Evolutionary conservation across 30 jellyfish, hydroid and myxozoan genomes (phyloP).

Genomic region (Sanderia malayensis): DNA sequence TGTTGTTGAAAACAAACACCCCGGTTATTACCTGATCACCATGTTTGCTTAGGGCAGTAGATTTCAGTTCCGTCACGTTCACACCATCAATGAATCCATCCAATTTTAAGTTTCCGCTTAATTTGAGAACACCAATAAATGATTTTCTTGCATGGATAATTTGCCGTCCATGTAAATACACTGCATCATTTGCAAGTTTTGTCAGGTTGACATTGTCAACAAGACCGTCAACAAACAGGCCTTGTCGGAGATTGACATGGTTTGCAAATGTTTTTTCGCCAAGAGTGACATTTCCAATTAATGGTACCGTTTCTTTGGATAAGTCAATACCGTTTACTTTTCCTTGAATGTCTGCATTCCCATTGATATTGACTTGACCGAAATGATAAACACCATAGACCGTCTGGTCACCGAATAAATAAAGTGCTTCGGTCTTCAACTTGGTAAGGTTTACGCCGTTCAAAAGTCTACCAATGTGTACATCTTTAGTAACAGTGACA

Average conservation of each 20-base stretch:
- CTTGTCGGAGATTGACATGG: slow-evolving; percentile 6
- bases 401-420: slow-evolving; percentile 39
- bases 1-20: slow-evolving; percentile 7
- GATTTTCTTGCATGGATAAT: slow-evolving; percentile 44
- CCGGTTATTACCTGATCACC: slow-evolving; percentile 75
- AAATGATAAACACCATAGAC: slow-evolving; percentile 30
- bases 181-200: slow-evolving; percentile 50
- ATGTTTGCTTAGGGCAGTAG: slow-evolving; percentile 28
- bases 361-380: slow-evolving; percentile 17
- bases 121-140: slow-evolving; percentile 25
- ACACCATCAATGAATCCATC: slow-evolving; percentile 79
- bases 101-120: slow-evolving; percentile 38
- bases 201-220: slow-evolving; percentile 63
- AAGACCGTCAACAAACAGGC: slow-evolving; percentile 51
- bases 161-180: slow-evolving; percentile 40
- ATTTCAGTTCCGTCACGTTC: slow-evolving; percentile 52
- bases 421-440: slow-evolving; percentile 46
- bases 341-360: slow-evolving; percentile 45
- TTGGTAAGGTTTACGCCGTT: slow-evolving; percentile 41
- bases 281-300: slow-evolving; percentile 65
- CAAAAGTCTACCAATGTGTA: slow-evolving; percentile 50
- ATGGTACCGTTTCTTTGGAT: slow-evolving; percentile 62
- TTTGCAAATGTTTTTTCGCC: slow-evolving; percentile 30
- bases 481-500: slow-evolving; percentile 25
- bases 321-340: slow-evolving; percentile 68